These are phyloP conservation scores for Sinotaia quadrata DNA, from an alignment of 2,888 invertebrate species.

Conservation along the genomic window DNA sequence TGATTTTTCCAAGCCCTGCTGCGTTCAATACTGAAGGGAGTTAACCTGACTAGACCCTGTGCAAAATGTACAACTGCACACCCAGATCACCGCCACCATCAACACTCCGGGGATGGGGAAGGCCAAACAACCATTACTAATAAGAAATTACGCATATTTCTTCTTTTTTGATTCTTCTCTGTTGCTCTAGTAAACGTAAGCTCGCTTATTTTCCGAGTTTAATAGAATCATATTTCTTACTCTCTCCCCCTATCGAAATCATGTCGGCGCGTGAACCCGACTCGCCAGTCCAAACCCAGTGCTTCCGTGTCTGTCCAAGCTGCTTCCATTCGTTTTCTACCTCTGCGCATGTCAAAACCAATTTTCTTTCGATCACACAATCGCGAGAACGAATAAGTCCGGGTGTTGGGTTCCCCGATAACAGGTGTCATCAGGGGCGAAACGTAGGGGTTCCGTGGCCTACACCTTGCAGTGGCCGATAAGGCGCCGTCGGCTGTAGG, in stretches of 20 bases:
- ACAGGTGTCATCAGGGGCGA: slow-evolving; percentile 28
- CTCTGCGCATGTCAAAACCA: slow-evolving; percentile 7
- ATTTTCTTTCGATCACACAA: slow-evolving; percentile 9
- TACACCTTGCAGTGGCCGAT: slow-evolving; percentile 32
- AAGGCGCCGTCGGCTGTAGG: slow-evolving; percentile 23
- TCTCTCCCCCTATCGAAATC: not conserved
- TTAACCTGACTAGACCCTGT: too few relatives aligned
- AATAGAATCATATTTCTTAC: too few relatives aligned
- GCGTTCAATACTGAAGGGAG: too few relatives aligned
- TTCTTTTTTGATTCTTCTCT: too few relatives aligned
- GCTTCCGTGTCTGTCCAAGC: slow-evolving; percentile 10
- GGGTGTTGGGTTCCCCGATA: slow-evolving; percentile 21
- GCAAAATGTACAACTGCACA: too few relatives aligned
- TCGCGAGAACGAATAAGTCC: not conserved
- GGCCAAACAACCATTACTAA: too few relatives aligned
- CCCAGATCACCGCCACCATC: too few relatives aligned
- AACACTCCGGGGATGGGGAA: too few relatives aligned
- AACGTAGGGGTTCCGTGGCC: slow-evolving; percentile 11
- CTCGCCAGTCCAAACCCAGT: not conserved
- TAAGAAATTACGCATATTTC: too few relatives aligned
- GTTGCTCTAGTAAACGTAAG: too few relatives aligned
- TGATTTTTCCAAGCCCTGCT: too few relatives aligned
- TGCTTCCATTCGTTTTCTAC: slow-evolving; percentile 15
- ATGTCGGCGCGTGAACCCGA: not conserved
- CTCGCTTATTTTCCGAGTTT: too few relatives aligned